These are phyloP conservation scores for Drosophila limbata DNA, from an alignment of 2,888 invertebrate genomes.

Conservation along the genomic window DNA sequence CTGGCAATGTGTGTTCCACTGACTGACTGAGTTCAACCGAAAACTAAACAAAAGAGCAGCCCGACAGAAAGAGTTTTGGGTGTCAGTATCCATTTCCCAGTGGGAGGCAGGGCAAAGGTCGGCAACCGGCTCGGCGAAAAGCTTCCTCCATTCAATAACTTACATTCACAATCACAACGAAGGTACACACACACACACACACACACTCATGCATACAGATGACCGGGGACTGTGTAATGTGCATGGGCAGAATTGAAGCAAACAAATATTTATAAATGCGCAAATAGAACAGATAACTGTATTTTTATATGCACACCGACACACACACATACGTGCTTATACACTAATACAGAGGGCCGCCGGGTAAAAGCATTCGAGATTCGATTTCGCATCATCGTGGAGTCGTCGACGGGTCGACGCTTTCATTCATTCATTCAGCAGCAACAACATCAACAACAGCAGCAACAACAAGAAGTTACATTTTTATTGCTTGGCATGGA, in stretches of 20 bases:
- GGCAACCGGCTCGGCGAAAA: constrained; percentile 56
- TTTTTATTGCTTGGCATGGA: constrained; percentile 77
- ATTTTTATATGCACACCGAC: constrained; percentile 74
- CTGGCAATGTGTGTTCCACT: constrained; percentile 8
- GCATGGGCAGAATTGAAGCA: constrained; percentile 71
- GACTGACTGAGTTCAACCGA: constrained; percentile 18
- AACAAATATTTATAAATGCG: constrained; percentile 81
- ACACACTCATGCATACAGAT: constrained; percentile 24
- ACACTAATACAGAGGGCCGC: constrained; percentile 44
- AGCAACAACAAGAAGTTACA: constrained; percentile 59
- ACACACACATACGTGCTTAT: constrained; percentile 33
- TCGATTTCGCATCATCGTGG: constrained; percentile 73
- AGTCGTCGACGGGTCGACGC: constrained; percentile 76
- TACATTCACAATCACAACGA: constrained; percentile 43
- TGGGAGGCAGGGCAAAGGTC: constrained; percentile 58
- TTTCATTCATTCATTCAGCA: constrained; percentile 72
- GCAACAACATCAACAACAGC: constrained; percentile 30
- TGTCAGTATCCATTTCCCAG: constrained; percentile 24
- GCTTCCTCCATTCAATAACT: constrained; percentile 63
- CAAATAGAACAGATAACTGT: constrained; percentile 82
- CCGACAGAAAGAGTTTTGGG: constrained; percentile 19
- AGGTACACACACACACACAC: constrained; percentile 22
- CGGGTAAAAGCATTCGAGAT: constrained; percentile 68
- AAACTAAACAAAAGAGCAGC: constrained; percentile 68
- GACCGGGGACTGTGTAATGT: constrained; percentile 60